A percentile compares a stretch with the other conserved stretches of the same genome.
phyloP scores from a whole-genome alignment of 2,113 vertebrate genomes.

The Ondatra zibethicus region DNA sequence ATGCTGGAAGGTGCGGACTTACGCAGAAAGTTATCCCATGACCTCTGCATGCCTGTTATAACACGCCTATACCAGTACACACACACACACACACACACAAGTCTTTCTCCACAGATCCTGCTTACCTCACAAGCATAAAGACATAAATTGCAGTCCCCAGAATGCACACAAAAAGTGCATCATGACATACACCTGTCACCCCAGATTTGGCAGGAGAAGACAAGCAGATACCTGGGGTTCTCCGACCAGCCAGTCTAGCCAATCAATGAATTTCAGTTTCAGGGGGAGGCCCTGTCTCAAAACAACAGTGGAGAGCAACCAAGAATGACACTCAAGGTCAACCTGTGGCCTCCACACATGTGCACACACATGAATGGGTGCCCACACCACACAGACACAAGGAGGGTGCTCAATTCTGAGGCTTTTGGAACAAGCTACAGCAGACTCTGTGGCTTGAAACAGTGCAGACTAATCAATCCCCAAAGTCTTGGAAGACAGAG shows the following conservation, averaged over 20 bases:
- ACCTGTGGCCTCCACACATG: background rate
- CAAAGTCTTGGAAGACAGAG: background rate
- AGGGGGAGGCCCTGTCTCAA: background rate
- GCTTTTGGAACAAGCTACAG: background rate
- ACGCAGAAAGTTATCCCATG: background rate
- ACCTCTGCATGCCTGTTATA: background rate
- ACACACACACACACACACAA: too few species aligned
- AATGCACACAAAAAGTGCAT: background rate
- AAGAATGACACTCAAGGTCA: too few species aligned
- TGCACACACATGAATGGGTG: background rate
- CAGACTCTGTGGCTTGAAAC: background rate
- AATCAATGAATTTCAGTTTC: background rate
- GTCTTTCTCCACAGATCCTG: background rate
- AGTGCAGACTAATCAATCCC: background rate
- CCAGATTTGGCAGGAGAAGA: background rate
- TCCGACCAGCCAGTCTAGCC: background rate
- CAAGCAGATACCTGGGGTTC: too few species aligned
- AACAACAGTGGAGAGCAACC: background rate
- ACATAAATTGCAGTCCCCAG: too few species aligned
- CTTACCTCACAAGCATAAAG: background rate
- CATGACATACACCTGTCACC: background rate
- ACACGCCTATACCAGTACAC: background rate
- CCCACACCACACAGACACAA: background rate
- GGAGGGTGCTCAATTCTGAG: fast-evolving
- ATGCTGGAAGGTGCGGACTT: background rate